Evolutionary conservation across 2,797 vertebrate species (phyloP).

Genomic region (Mergus octosetaceus): DNA sequence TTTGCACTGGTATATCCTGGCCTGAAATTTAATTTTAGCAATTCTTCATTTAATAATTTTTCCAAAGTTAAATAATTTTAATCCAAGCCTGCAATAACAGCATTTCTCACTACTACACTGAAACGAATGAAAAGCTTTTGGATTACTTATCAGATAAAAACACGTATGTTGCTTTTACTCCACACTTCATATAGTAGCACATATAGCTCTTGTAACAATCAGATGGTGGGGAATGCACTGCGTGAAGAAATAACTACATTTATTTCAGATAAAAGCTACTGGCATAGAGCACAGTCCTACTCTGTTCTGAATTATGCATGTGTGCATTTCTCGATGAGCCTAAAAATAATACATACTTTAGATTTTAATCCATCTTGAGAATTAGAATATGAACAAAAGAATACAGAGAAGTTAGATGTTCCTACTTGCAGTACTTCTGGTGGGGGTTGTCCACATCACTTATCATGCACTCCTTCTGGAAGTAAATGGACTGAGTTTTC

Average conservation of each 20-base stretch:
- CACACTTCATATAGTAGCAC: neutral
- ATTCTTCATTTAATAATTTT: neutral
- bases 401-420: neutral
- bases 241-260: neutral
- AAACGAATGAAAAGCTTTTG: neutral
- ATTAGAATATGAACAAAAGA: neutral
- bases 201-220: neutral
- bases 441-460: neutral
- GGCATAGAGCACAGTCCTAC: neutral
- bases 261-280: neutral
- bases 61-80: neutral
- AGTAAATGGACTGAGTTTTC: neutral
- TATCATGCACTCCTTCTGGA: neutral
- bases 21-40: neutral
- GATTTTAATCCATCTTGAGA: conserved; percentile 15
- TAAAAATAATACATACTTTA: conserved; percentile 24
- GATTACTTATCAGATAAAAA: neutral
- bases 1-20: neutral
- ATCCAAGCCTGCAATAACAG: neutral
- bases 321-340: conserved; percentile 1
- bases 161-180: neutral
- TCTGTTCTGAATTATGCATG: conserved; percentile 49
- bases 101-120: neutral
- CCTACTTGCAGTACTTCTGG: neutral
- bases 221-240: neutral